Percentiles rank a stretch among this genome's conserved stretches.
Conservation (phyloP, 2,888 invertebrate species). For the Macrophya annulata region DNA sequence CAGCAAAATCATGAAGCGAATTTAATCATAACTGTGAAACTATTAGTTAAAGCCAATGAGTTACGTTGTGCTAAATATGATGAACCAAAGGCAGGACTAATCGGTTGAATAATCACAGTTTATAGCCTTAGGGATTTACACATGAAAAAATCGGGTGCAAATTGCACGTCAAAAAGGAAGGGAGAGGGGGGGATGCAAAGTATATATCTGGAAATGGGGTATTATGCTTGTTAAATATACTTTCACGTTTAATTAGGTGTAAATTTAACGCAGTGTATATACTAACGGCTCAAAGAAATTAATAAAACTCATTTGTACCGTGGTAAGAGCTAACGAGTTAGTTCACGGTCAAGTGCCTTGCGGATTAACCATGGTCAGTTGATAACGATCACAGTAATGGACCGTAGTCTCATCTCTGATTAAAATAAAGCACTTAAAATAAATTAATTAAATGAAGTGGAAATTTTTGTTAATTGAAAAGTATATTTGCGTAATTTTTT, state of each 20-base stretch:
- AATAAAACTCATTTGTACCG: not conserved
- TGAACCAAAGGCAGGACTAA: not conserved
- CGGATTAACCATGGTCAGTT: conserved; percentile 11
- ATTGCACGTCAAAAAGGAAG: no score
- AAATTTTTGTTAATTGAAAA: not conserved
- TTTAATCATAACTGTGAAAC: not conserved
- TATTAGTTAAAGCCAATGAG: not conserved
- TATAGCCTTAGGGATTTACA: not conserved
- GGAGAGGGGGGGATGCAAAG: not conserved
- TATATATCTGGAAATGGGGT: not conserved
- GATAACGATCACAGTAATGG: conserved; percentile 23
- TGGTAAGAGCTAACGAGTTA: not conserved
- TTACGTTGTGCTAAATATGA: not conserved
- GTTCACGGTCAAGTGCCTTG: conserved; percentile 17
- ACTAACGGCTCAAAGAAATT: not conserved
- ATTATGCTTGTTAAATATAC: conserved; percentile 1
- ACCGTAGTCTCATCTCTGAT: conserved; percentile 22
- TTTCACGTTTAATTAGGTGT: conserved; percentile 52
- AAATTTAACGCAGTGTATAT: conserved; percentile 29
- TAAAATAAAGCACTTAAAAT: not conserved
- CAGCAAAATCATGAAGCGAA: not conserved
- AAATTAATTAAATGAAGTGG: not conserved
- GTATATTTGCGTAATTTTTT: not conserved
- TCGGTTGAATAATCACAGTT: not conserved
- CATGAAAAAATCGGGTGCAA: not conserved